Evolutionary conservation across 2,113 vertebrate species (phyloP).

Genomic region (Hucho hucho): DNA sequence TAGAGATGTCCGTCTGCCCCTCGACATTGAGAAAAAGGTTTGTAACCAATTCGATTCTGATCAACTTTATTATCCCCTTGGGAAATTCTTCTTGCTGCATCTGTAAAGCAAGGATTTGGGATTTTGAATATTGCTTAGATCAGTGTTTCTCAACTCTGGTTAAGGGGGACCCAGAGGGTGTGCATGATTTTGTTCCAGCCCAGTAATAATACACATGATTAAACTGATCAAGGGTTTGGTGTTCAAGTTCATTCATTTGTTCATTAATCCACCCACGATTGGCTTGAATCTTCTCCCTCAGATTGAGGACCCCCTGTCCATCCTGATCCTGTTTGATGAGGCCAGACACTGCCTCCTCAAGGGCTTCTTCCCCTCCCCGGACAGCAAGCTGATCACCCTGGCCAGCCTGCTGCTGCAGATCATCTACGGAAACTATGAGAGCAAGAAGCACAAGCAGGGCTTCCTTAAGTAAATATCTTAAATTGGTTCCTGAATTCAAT

Average conservation of each 20-base stretch:
- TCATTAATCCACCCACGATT: not conserved
- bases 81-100: no score
- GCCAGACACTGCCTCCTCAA: slow-evolving; percentile 94
- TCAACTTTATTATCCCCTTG: no score
- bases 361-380: slow-evolving; percentile 92
- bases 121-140: no score
- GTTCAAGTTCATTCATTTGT: not conserved
- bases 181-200: no score
- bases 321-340: slow-evolving; percentile 97
- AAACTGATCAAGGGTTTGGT: no score
- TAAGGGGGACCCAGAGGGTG: no score
- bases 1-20: slow-evolving; percentile 90
- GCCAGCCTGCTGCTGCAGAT: slow-evolving; percentile 97
- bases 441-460: slow-evolving; percentile 98
- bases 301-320: slow-evolving; percentile 95
- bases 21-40: slow-evolving; percentile 96
- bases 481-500: not conserved
- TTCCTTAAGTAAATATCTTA: slow-evolving; percentile 89
- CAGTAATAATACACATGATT: no score
- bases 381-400: slow-evolving; percentile 93
- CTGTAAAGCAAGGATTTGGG: no score
- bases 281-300: slow-evolving; percentile 39
- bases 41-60: no score
- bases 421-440: slow-evolving; percentile 97
- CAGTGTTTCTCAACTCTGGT: no score